Conservation (phyloP, 2,113 vertebrate genomes). For the Malurus elegans region DNA sequence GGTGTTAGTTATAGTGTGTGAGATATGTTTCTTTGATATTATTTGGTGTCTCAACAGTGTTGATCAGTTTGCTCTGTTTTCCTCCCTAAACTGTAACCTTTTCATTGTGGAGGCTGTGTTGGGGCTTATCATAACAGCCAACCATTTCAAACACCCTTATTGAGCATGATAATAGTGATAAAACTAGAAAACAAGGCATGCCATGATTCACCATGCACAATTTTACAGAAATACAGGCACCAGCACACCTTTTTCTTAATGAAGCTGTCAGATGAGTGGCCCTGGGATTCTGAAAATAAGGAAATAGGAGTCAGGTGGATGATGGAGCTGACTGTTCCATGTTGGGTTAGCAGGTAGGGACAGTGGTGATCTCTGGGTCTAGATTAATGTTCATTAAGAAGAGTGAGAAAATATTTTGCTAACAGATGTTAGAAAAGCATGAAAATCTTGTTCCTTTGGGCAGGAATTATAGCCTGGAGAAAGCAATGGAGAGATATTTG, state of each 20-base stretch:
- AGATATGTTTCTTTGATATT: background rate
- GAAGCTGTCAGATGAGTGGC: background rate
- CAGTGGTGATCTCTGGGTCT: background rate
- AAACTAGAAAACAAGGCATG: background rate
- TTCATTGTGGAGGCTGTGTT: background rate
- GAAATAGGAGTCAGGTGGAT: background rate
- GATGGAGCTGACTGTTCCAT: background rate
- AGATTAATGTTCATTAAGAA: background rate
- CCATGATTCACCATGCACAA: background rate
- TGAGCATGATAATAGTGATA: background rate
- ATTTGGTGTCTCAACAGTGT: background rate
- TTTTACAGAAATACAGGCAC: background rate
- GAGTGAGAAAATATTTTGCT: background rate
- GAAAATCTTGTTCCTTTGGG: background rate
- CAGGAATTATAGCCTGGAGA: background rate
- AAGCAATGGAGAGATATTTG: background rate
- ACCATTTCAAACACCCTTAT: background rate
- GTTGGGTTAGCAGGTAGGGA: background rate
- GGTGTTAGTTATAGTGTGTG: background rate
- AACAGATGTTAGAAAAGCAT: background rate
- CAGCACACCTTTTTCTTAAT: background rate
- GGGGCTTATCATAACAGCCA: too few species aligned
- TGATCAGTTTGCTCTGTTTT: background rate
- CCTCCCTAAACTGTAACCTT: background rate
- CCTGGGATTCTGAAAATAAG: background rate